Evolutionary conservation across 2,113 vertebrate species (phyloP).

Genomic region (Rana temporaria): DNA sequence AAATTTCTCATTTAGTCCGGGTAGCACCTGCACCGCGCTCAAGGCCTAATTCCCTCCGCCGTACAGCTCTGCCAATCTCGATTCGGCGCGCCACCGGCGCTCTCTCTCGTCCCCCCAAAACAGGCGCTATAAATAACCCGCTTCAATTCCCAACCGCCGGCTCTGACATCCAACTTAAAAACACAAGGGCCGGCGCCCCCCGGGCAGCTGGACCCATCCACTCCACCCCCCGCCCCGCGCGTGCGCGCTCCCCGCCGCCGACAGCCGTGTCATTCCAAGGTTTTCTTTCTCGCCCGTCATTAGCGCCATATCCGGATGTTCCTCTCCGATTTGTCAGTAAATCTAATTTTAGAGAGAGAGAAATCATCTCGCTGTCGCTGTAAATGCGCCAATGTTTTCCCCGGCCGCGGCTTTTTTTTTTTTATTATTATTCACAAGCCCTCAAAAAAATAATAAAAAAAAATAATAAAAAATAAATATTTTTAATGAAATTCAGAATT

Average conservation of each 20-base stretch:
- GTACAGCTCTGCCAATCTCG: neutral
- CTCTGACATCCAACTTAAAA: conserved; percentile 17
- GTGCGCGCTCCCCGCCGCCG: too few relatives aligned
- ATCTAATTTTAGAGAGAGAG: neutral
- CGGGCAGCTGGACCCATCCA: too few relatives aligned
- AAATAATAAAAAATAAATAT: too few relatives aligned
- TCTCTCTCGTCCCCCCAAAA: neutral
- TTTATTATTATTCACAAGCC: too few relatives aligned
- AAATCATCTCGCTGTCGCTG: neutral
- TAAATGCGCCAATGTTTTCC: neutral
- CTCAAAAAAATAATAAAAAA: too few relatives aligned
- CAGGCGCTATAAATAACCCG: conserved; percentile 35
- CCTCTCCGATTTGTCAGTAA: neutral
- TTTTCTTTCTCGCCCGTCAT: neutral
- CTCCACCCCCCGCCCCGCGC: too few relatives aligned
- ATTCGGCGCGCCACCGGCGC: neutral
- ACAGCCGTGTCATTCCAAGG: too few relatives aligned
- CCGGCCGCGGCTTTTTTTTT: too few relatives aligned
- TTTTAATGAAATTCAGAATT: too few relatives aligned
- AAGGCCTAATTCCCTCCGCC: conserved; percentile 15
- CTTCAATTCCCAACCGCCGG: conserved; percentile 20
- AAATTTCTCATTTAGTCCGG: conserved; percentile 5
- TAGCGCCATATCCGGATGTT: neutral
- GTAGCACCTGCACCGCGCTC: conserved; percentile 27
- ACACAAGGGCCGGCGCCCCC: neutral